These are phyloP conservation scores for human (Homo sapiens) DNA, from an alignment of 2,113 vertebrate genomes.

Conservation along the genomic window GRCh38 chr2:213566001-213566500, in stretches of 20 bases:
- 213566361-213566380: neutral
- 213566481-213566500: slow-evolving; percentile 1
- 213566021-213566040: neutral
- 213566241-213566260: neutral
- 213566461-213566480: neutral
- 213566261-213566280: neutral
- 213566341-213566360: neutral
- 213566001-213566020: neutral
- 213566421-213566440: slow-evolving; percentile 1
- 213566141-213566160: neutral
- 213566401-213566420: neutral
- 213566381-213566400: neutral
- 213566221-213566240: neutral
- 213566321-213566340: slow-evolving; percentile 7
- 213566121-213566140: neutral
- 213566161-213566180: neutral
- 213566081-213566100: neutral
- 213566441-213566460: neutral
- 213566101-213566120: neutral
- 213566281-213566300: neutral
- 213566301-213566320: neutral
- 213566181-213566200: neutral
- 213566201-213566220: neutral
- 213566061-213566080: neutral
- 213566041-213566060: neutral